Evolutionary conservation across 2,113 vertebrate genomes (phyloP).

Genomic region (Tetrao urogallus): DNA sequence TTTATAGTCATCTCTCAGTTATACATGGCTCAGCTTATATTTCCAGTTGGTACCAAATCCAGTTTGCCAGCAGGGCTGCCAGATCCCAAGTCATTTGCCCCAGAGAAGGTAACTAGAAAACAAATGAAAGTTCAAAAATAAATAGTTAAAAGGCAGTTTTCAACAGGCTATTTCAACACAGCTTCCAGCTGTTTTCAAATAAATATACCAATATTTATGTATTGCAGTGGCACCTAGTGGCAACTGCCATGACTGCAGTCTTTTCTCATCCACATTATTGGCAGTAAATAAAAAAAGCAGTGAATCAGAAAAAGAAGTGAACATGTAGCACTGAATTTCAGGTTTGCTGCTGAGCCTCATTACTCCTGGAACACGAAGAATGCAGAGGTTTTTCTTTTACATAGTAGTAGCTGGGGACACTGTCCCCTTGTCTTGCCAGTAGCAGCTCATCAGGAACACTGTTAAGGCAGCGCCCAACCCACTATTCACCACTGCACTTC

Average conservation of each 20-base stretch:
- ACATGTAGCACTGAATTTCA: rapidly evolving
- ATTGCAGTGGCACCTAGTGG: conserved; percentile 58
- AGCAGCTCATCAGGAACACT: rapidly evolving
- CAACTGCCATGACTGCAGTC: not conserved
- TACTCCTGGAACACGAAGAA: not conserved
- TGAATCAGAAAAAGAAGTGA: not conserved
- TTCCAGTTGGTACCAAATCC: not conserved
- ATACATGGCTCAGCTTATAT: not conserved
- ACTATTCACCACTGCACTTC: not conserved
- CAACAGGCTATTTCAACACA: not conserved
- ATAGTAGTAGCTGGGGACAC: not conserved
- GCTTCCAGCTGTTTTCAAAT: not conserved
- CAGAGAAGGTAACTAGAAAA: rapidly evolving
- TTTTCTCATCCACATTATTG: rapidly evolving
- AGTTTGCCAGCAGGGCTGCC: not conserved
- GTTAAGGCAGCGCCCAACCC: not conserved
- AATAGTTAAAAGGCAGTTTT: not conserved
- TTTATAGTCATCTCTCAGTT: not conserved
- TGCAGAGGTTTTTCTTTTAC: not conserved
- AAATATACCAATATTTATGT: not conserved
- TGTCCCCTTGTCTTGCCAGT: no score
- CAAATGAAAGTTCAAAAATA: not conserved
- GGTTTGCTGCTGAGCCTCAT: not conserved
- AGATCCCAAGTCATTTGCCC: not conserved
- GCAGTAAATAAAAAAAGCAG: not conserved